Evolutionary conservation across 1,140 invertebrate species (phyloP), one percentile per base, ranked within the genome.

Genomic region (Trichonephila clavipes): DNA sequence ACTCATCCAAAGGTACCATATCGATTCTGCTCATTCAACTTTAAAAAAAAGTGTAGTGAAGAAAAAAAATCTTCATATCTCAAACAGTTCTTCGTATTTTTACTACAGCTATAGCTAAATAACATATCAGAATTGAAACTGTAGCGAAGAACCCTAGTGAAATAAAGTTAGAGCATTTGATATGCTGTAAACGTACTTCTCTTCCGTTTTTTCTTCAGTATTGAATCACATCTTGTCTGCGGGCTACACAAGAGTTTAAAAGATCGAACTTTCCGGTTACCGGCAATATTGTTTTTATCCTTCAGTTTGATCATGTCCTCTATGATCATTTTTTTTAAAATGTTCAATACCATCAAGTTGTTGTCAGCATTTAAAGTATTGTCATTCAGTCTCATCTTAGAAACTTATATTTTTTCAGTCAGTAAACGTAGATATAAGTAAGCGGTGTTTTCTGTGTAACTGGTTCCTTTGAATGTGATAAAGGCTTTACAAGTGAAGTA

Each of bases 101-200:
- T 89, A 72, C 66, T 89, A 66, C 88, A 18, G 77, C 88, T 89
- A 24, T 77, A 89, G 61, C 88, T 89, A 89, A 89, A 89, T 89
- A 89, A 89, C 88, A 89, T 21, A 89, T 89, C n/a, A 28, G 69
- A 89, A 77, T 72, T 61, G 88, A 89, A 89, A 89, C 69, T 77
- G 87, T 66, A 59, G 66, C 64, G 24, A 44, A 77, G 58, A 58
- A 16, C 88, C 34, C 61, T 21, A 58, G 88, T 64, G 69, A 89
- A 89, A 72, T 77, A 89, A 89, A 72, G 88, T 89, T 89, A 89
- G 34, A 28, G 66, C 69, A 89, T 61, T 89, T 89, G 69, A 66
- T 89, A 89, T 89, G 88, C 88, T 89, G 69, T 51, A 51, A 59
- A 34, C 64, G 88, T 51, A 72, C 19, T 24, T n/a, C 12, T 51